Conservation (phyloP, 1,140 invertebrate genomes). For the Drosophila parabipectinata region DNA sequence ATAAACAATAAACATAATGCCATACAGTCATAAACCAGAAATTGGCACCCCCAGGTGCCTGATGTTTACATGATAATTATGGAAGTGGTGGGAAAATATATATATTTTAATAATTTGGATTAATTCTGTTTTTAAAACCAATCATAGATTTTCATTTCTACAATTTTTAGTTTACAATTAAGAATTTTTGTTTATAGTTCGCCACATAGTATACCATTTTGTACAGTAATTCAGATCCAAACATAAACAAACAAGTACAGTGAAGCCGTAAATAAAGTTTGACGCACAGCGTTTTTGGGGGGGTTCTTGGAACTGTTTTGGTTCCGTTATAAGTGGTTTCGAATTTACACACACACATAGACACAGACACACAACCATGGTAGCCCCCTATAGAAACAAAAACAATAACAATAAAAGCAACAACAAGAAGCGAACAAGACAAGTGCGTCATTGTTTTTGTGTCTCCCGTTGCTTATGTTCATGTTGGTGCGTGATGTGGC, state of each 20-base stretch:
- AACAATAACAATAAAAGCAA: conserved; percentile 14
- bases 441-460: conserved; percentile 77
- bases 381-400: background rate
- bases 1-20: conserved; percentile 76
- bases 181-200: too few species aligned
- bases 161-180: too few species aligned
- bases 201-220: background rate
- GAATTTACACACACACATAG: background rate
- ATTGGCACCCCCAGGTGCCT: conserved; percentile 61
- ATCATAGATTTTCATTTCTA: background rate
- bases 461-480: conserved; percentile 9
- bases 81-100: background rate
- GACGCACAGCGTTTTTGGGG: conserved; percentile 5
- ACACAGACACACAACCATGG: background rate
- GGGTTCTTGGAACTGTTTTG: conserved; percentile 22
- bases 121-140: background rate
- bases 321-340: conserved; percentile 27
- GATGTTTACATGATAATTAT: conserved; percentile 13
- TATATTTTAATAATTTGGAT: too few species aligned
- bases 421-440: conserved; percentile 31
- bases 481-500: conserved; percentile 26
- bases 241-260: conserved; percentile 15
- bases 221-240: background rate
- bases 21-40: conserved; percentile 36
- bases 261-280: conserved; percentile 9